Base-by-base conservation (phyloP, 1,140 invertebrate genomes). In the Dendrolimus punctatus region DNA sequence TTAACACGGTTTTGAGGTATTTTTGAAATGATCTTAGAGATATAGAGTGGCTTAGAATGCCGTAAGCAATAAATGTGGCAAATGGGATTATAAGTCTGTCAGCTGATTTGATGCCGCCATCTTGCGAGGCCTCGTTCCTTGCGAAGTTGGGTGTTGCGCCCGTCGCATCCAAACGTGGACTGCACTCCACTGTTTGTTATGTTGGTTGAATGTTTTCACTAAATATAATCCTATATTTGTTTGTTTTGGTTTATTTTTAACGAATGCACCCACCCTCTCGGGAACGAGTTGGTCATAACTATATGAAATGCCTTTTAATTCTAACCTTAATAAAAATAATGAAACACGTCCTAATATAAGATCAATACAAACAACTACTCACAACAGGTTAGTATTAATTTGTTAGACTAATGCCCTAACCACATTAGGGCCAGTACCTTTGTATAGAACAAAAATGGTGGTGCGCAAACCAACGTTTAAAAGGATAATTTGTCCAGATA, bases 191-290 rank as follows among this genome's bases (percentile, higher is more conserved):
- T 70, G 76, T 76, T 78, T 75, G 77, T 73, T 70, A 71, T 77
- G 74, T 80, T 82, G 77, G 78, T 81, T 83, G 68, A 85, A 80
- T 81, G 80, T 85, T 81, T 23, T 81, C 78, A 73, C 70, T 83
- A 70, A 85, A 85, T 85, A 85, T 85, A 85, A 85, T 85, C 81
- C 81, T 85, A 85, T 83, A 85, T 85, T 85, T 85, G 81, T 85
- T 84, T 80, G 77, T 66, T 77, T 72, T 81, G 68, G 74, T 83
- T 81, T 85, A 55, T 77, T 85, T 83, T 83, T 55, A 43, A 56
- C 51, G 40, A 48, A 52, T 23, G 8, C 36, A 55, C 37, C 43
- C 48, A 9, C 41, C 8, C 39, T 8, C 49, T 60, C 38, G 23
- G 50, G 40, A 47, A 9, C 51, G 56, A 46, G n/a, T 42, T 36